phyloP scores from a whole-genome alignment of 2,797 vertebrate genomes.

The Sebastes itinus region DNA sequence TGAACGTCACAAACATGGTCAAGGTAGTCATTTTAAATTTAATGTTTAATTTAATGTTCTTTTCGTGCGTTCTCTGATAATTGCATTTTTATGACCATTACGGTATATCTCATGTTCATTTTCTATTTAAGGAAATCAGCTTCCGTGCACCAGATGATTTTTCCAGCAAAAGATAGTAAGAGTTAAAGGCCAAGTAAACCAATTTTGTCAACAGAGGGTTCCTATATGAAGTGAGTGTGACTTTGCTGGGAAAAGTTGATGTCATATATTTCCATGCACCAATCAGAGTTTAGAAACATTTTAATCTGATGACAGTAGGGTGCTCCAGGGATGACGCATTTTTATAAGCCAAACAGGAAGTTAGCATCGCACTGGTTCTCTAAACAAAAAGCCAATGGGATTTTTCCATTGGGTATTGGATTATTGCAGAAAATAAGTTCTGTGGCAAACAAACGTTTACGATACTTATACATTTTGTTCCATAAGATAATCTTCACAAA shows the following conservation, averaged over 20 bases:
- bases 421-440: no score
- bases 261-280: not conserved
- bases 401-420: rapidly evolving
- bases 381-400: no score
- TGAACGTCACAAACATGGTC: not conserved
- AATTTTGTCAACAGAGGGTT: not conserved
- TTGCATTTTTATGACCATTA: slow-evolving; percentile 33
- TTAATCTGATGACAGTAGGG: not conserved
- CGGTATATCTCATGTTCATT: no score
- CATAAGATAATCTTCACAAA: no score
- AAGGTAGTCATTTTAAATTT: not conserved
- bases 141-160: not conserved
- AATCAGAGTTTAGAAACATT: not conserved
- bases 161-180: not conserved
- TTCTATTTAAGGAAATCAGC: not conserved
- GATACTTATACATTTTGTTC: no score
- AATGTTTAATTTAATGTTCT: not conserved
- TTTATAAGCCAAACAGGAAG: no score
- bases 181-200: not conserved
- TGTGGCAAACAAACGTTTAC: no score
- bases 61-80: not conserved
- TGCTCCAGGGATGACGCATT: no score
- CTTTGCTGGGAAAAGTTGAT: not conserved
- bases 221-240: not conserved
- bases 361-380: no score